Base-by-base conservation (phyloP, 2,113 vertebrate species). In the cattle (Bos taurus) region DNA sequence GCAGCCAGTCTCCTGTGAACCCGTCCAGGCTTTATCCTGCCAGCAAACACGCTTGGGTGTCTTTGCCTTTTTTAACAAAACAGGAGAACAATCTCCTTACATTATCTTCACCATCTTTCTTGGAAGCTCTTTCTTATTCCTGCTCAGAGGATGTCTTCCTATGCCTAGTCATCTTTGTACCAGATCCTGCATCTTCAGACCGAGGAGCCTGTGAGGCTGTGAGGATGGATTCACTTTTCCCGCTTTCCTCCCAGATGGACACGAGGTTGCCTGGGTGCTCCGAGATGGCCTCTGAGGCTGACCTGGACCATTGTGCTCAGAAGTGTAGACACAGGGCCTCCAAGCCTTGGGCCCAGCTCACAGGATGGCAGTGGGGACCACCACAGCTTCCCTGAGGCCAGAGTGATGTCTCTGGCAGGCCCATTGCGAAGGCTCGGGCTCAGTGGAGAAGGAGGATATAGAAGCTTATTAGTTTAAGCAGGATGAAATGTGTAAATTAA, bases 401-500 rank as follows among this genome's bases (percentile, higher is more conserved):
- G 12, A 40, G 52, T 26, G 86, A 74, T 2, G 11, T 88, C 89
- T 86, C 88, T 54, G 64, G 89, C 60, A 94, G 21, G 83, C 80
- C 67, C 82, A 67, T 82, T 33, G 0, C 1, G 16, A 88, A 94
- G 59, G 62, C 86, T 19, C 1, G 8, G 81, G 62, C 90, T 92
- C 93, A n/a, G 62, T 11, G 14, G 88, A 96, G 59, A 62, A 71
- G 56, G 94, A 62, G n/a, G 91, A n/a, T 40, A 85, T 56, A 91
- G 40, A 43, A 97, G 97, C 97, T 98, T 95, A 83, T 96, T 94
- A 36, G 64, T 97, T 97, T 97, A 97, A 98, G 96, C 96, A 97
- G 96, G 94, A 96, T 97, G 94, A 97, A 98, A 92, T 17, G 40
- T 94, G 81, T 96, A 97, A 98, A 98, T 98, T 97, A 98, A 98